phyloP scores from a whole-genome alignment of 2,888 invertebrate species.

The Eupithecia dodoneata region DNA sequence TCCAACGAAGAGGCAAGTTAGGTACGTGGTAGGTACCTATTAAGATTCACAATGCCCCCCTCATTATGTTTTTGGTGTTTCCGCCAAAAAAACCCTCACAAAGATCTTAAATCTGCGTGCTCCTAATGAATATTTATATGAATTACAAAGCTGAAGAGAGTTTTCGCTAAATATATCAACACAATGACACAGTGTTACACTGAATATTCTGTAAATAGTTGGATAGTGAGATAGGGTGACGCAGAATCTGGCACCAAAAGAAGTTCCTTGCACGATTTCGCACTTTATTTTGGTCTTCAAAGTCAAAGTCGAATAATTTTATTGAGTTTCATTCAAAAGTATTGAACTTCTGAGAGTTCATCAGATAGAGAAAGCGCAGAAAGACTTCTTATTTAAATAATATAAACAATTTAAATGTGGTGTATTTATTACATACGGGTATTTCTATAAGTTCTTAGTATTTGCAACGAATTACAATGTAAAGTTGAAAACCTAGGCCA shows the following conservation, averaged over 20 bases:
- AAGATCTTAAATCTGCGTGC: background rate
- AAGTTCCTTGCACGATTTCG: constrained; percentile 34
- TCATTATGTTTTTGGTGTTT: too few species aligned
- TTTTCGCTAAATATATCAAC: constrained; percentile 51
- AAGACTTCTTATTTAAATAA: background rate
- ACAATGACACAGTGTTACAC: constrained; percentile 48
- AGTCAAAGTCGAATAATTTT: constrained; percentile 19
- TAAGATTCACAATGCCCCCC: too few species aligned
- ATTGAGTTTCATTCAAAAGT: background rate
- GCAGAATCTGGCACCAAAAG: constrained; percentile 38
- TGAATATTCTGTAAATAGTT: constrained; percentile 18
- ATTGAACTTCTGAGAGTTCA: background rate
- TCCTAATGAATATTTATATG: constrained; percentile 44
- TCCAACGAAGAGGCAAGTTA: too few species aligned
- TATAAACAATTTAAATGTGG: background rate
- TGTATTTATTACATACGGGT: background rate
- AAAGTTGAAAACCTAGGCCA: background rate
- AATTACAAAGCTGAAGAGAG: constrained; percentile 56
- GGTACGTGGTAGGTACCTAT: too few species aligned
- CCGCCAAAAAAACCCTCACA: too few species aligned
- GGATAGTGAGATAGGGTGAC: constrained; percentile 30
- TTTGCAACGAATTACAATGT: constrained; percentile 6
- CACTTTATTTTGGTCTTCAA: constrained; percentile 30
- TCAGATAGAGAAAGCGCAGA: background rate
- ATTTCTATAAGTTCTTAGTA: background rate